These are phyloP conservation scores for Coelopa pilipes DNA, from an alignment of 2,888 invertebrate species.

Conservation along the genomic window DNA sequence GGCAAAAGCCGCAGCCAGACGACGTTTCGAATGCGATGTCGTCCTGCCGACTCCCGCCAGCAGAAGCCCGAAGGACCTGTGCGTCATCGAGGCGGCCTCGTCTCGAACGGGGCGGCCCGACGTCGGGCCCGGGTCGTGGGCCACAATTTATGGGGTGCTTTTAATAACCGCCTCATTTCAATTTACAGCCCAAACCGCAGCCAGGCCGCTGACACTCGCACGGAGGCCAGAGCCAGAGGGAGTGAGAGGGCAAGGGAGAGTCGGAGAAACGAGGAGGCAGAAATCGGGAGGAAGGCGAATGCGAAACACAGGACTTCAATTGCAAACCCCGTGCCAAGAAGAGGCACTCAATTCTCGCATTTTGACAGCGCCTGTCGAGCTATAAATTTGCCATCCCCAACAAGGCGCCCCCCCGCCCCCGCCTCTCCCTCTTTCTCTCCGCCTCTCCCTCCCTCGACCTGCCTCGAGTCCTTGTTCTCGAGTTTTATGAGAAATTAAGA, in stretches of 20 bases:
- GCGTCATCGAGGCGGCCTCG: not conserved
- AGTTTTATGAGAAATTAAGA: conserved; percentile 57
- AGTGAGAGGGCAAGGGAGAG: not conserved
- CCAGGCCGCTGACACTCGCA: not conserved
- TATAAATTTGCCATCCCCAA: conserved; percentile 55
- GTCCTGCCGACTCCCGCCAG: no score
- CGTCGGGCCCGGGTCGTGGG: not conserved
- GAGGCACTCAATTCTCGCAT: conserved; percentile 58
- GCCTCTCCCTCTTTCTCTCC: not conserved
- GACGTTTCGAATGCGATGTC: no score
- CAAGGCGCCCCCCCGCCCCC: not conserved
- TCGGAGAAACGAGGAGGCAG: not conserved
- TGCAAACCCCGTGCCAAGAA: conserved; percentile 23
- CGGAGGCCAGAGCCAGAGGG: conserved; percentile 7
- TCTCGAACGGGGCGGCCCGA: not conserved
- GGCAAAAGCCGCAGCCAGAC: not conserved
- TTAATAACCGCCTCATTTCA: conserved; percentile 14
- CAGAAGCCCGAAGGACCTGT: no score
- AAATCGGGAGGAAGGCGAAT: no score
- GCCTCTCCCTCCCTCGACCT: no score
- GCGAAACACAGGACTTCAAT: conserved; percentile 14
- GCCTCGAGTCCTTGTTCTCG: conserved; percentile 34
- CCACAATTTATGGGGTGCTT: conserved; percentile 24
- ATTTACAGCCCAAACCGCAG: conserved; percentile 20
- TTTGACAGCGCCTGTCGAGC: conserved; percentile 56